phyloP scores from a whole-genome alignment of 2,888 invertebrate genomes.

The Eupithecia insigniata region DNA sequence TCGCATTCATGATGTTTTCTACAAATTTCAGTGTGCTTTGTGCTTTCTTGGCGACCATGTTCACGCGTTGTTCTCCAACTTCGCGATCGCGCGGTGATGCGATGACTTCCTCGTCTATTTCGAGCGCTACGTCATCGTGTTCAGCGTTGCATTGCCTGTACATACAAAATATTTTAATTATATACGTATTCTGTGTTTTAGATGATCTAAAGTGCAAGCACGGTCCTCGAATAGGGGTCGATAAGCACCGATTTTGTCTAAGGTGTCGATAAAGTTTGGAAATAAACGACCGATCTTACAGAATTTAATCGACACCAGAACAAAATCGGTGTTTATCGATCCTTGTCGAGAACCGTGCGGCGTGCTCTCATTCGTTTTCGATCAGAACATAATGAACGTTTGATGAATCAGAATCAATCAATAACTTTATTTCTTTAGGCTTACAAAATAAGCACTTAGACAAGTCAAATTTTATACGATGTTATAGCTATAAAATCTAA shows the following conservation, averaged over 20 bases:
- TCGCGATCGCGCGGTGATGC: conserved; percentile 34
- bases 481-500: too few relatives aligned
- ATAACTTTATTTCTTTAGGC: too few relatives aligned
- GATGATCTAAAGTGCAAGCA: background rate
- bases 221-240: background rate
- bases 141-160: conserved; percentile 53
- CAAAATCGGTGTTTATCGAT: too few relatives aligned
- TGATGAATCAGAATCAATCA: too few relatives aligned
- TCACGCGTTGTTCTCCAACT: conserved; percentile 50
- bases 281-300: too few relatives aligned
- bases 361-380: background rate
- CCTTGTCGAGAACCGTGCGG: too few relatives aligned
- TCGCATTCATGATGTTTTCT: conserved; percentile 57
- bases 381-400: background rate
- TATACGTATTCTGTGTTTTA: too few relatives aligned
- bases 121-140: background rate
- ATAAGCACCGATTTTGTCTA: background rate
- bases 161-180: too few relatives aligned
- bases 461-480: too few relatives aligned
- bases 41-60: conserved; percentile 68
- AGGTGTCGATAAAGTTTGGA: too few relatives aligned
- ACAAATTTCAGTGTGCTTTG: conserved; percentile 67
- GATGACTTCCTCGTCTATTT: conserved; percentile 42
- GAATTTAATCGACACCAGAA: too few relatives aligned
- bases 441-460: too few relatives aligned